Evolutionary conservation across 2,888 invertebrate species (phyloP).

Genomic region (Cantharis rustica): DNA sequence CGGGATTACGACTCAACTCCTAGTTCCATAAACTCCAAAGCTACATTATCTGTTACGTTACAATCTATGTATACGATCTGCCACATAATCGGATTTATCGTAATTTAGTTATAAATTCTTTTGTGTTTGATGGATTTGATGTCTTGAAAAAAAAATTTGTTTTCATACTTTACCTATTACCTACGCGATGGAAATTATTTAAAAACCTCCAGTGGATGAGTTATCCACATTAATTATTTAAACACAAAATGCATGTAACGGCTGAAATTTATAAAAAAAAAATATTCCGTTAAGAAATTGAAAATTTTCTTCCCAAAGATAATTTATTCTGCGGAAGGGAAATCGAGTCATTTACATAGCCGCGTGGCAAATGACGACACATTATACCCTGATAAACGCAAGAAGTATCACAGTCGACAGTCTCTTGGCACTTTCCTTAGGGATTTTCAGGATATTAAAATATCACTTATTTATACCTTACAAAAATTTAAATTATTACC

Average conservation of each 20-base stretch:
- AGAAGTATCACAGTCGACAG: conserved; percentile 34
- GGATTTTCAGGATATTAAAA: conserved; percentile 33
- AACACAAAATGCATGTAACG: neutral
- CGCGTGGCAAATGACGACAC: conserved; percentile 44
- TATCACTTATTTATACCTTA: conserved; percentile 25
- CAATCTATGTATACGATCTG: neutral
- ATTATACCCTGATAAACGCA: conserved; percentile 44
- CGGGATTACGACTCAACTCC: conserved; percentile 30
- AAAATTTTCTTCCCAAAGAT: conserved; percentile 35
- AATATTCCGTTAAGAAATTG: conserved; percentile 32
- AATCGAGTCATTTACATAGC: conserved; percentile 44
- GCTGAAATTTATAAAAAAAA: conserved; percentile 14
- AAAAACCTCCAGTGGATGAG: neutral
- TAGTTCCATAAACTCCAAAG: conserved; percentile 21
- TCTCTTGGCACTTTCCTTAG: conserved; percentile 25
- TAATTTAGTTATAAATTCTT: conserved; percentile 12
- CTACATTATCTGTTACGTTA: conserved; percentile 24
- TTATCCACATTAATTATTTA: conserved; percentile 10
- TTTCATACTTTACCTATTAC: neutral
- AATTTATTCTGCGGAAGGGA: conserved; percentile 40
- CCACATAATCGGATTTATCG: conserved; percentile 21
- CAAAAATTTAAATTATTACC: conserved; percentile 16
- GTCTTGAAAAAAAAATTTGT: neutral
- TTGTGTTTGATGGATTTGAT: conserved; percentile 5
- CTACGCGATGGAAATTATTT: neutral